A percentile compares a stretch with the other conserved stretches of the same genome.
Evolutionary conservation across 2,113 vertebrate species (phyloP).

Genomic region (Australoheros scitulus): DNA sequence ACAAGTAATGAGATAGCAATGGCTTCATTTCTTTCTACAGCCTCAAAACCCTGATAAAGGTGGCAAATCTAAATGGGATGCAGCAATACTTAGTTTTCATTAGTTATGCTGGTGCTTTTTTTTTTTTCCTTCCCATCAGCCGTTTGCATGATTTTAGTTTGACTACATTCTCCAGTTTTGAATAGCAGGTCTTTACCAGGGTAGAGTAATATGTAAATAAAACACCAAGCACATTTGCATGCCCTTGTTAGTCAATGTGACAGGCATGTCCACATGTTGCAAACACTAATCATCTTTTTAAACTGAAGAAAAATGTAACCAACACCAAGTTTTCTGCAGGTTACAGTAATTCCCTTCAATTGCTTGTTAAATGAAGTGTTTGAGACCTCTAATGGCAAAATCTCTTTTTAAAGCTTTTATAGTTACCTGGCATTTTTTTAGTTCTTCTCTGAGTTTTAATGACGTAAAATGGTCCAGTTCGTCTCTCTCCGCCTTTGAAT

Average conservation of each 20-base stretch:
- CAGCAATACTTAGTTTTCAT: background rate
- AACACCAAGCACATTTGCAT: background rate
- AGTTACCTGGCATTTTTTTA: slow-evolving; percentile 87
- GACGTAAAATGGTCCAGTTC: slow-evolving; percentile 73
- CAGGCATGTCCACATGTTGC: background rate
- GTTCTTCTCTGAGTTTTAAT: slow-evolving; percentile 83
- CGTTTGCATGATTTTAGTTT: background rate
- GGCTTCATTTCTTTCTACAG: background rate
- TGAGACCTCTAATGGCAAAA: background rate
- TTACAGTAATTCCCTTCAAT: background rate
- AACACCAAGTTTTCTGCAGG: background rate
- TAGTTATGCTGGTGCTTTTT: fast-evolving
- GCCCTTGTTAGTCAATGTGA: background rate
- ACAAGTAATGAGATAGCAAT: background rate
- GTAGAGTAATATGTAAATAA: background rate
- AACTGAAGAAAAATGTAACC: background rate
- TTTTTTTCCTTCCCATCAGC: background rate
- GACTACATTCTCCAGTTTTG: background rate
- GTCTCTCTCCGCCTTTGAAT: slow-evolving; percentile 62
- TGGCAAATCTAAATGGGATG: background rate
- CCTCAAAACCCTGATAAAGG: background rate
- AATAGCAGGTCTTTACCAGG: fast-evolving
- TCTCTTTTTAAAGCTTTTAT: background rate
- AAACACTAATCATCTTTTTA: background rate
- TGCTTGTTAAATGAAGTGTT: background rate